Percentiles rank a stretch among this genome's conserved stretches.
phyloP scores from a whole-genome alignment of 2,888 invertebrate species.

The Archips crataeganus region DNA sequence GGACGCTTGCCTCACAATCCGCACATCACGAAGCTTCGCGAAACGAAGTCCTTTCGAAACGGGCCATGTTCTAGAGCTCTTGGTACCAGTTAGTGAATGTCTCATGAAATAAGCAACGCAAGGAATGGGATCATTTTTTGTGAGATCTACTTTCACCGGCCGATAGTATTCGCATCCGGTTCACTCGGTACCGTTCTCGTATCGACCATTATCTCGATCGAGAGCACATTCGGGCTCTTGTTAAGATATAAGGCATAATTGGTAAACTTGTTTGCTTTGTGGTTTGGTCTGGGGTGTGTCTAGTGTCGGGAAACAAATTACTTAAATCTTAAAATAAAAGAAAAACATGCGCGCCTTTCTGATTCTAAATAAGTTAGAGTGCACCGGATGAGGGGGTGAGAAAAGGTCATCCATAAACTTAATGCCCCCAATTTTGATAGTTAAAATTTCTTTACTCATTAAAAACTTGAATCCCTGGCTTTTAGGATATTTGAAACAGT shows the following conservation, averaged over 20 bases:
- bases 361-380: neutral
- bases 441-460: too few relatives aligned
- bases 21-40: constrained; percentile 44
- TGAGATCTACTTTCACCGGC: constrained; percentile 83
- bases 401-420: too few relatives aligned
- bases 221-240: constrained; percentile 43
- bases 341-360: neutral
- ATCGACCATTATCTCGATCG: constrained; percentile 68
- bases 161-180: constrained; percentile 82
- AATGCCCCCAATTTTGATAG: too few relatives aligned
- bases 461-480: too few relatives aligned
- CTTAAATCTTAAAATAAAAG: neutral
- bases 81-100: constrained; percentile 69
- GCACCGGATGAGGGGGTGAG: too few relatives aligned
- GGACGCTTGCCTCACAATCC: constrained; percentile 27
- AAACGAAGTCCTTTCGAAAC: constrained; percentile 48
- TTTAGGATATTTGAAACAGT: too few relatives aligned
- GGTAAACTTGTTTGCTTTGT: constrained; percentile 5
- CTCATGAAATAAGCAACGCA: constrained; percentile 78
- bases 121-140: constrained; percentile 86
- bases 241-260: constrained; percentile 15
- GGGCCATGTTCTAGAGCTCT: constrained; percentile 43
- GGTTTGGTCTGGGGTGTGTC: neutral
- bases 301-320: neutral
- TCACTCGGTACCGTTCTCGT: constrained; percentile 74